A percentile compares a stretch with the other conserved stretches of the same genome.
Evolutionary conservation across 2,797 vertebrate genomes (phyloP).

Genomic region (Distichodus sexfasciatus): DNA sequence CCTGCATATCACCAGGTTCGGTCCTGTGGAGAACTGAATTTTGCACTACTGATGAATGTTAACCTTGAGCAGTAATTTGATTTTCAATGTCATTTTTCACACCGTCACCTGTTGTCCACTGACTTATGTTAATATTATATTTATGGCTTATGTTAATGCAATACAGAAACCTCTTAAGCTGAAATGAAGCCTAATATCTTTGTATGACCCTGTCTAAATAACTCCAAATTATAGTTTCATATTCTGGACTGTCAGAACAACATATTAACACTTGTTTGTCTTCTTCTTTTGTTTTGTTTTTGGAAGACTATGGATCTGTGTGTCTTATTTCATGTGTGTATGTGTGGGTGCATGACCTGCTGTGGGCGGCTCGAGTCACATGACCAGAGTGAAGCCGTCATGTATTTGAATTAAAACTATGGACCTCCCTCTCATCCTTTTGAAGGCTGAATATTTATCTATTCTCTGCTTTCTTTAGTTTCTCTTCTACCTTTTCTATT

Average conservation of each 20-base stretch:
- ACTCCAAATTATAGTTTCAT: constrained; percentile 49
- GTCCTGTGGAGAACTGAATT: not conserved
- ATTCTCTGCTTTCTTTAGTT: not conserved
- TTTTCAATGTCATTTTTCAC: constrained; percentile 19
- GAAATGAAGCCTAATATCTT: not conserved
- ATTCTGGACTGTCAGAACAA: constrained; percentile 51
- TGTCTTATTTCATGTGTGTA: constrained; percentile 61
- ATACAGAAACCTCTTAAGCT: constrained; percentile 6
- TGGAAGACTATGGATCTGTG: constrained; percentile 62
- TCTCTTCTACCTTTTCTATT: not conserved
- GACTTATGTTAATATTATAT: not conserved
- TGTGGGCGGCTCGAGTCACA: constrained; percentile 67
- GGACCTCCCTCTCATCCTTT: constrained; percentile 59
- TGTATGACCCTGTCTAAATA: constrained; percentile 15
- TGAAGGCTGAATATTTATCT: not conserved
- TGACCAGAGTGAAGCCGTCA: constrained; percentile 63
- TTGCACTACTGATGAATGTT: constrained; percentile 21
- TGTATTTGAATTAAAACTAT: constrained; percentile 72
- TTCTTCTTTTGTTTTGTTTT: constrained; percentile 52
- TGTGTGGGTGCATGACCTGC: constrained; percentile 40
- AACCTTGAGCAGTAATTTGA: constrained; percentile 3
- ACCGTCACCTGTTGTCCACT: constrained; percentile 30
- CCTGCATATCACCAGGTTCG: too few relatives aligned
- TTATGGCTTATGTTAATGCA: constrained; percentile 7
- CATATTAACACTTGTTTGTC: constrained; percentile 37